Conservation (phyloP, 2,888 invertebrate genomes). For the Tachystola acroxantha region DNA sequence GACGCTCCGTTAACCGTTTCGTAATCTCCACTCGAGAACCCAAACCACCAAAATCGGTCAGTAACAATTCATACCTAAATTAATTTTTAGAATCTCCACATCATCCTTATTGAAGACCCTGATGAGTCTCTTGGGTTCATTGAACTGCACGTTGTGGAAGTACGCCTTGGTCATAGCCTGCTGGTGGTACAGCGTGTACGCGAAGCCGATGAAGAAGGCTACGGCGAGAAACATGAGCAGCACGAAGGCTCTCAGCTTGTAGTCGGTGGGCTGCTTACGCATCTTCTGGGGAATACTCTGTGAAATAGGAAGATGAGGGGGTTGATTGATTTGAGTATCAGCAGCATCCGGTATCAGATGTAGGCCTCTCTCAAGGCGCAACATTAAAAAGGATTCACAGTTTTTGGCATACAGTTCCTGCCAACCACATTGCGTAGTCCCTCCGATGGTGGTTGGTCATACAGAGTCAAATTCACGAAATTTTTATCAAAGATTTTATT, state of each 20-base stretch:
- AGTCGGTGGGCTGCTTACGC: slow-evolving; percentile 84
- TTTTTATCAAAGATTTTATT: no score
- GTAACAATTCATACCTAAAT: no score
- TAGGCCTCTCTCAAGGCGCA: no score
- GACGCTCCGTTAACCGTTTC: no score
- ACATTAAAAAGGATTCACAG: no score
- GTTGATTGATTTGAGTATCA: no score
- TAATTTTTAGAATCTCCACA: slow-evolving; percentile 82
- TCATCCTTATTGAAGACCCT: slow-evolving; percentile 85
- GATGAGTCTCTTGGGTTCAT: slow-evolving; percentile 85
- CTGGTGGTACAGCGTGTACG: slow-evolving; percentile 90
- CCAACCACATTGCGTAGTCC: background rate
- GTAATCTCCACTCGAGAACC: no score
- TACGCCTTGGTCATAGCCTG: slow-evolving; percentile 89
- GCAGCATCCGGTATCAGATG: background rate
- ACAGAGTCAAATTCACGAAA: no score
- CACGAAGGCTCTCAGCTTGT: slow-evolving; percentile 89
- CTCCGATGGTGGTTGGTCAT: background rate
- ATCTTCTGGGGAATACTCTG: slow-evolving; percentile 87
- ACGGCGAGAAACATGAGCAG: slow-evolving; percentile 88
- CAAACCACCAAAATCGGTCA: no score
- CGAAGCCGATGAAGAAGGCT: slow-evolving; percentile 89
- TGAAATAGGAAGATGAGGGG: background rate
- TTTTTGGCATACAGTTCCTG: no score
- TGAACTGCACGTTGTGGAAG: slow-evolving; percentile 90